These are phyloP conservation scores for Pteronura brasiliensis DNA, from an alignment of 2,113 vertebrate genomes.

Conservation along the genomic window DNA sequence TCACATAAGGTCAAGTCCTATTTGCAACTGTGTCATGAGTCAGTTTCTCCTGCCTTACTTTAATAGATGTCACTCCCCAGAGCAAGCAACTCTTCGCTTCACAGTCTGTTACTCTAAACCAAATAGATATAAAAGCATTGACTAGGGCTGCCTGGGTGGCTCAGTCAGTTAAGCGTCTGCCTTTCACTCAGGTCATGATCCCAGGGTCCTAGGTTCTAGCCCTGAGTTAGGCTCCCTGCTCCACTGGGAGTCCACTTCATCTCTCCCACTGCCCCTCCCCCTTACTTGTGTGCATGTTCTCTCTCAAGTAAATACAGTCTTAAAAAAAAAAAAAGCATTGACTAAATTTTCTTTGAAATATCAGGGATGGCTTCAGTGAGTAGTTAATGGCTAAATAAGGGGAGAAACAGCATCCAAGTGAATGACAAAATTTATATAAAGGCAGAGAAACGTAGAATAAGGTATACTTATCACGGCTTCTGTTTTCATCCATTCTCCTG, in stretches of 20 bases:
- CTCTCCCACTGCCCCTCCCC: not conserved
- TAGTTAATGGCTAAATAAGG: not conserved
- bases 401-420: not conserved
- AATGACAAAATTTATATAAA: not conserved
- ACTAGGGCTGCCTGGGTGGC: not conserved
- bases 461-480: not conserved
- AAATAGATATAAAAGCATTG: not conserved
- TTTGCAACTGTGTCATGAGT: not conserved
- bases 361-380: not conserved
- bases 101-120: not conserved
- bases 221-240: not conserved
- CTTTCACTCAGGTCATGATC: not conserved
- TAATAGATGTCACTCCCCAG: not conserved
- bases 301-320: not conserved
- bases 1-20: not conserved
- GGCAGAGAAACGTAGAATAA: not conserved
- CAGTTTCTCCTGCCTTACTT: not conserved
- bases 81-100: not conserved
- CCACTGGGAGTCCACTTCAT: not conserved
- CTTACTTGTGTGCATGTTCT: not conserved
- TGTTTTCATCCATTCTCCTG: not conserved
- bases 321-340: not conserved
- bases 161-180: not conserved
- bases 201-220: not conserved
- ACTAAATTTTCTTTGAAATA: not conserved